A percentile compares a stretch with the other conserved stretches of the same genome.
Evolutionary conservation across 2,113 vertebrate species (phyloP).

Genomic region (Mohoua ochrocephala): DNA sequence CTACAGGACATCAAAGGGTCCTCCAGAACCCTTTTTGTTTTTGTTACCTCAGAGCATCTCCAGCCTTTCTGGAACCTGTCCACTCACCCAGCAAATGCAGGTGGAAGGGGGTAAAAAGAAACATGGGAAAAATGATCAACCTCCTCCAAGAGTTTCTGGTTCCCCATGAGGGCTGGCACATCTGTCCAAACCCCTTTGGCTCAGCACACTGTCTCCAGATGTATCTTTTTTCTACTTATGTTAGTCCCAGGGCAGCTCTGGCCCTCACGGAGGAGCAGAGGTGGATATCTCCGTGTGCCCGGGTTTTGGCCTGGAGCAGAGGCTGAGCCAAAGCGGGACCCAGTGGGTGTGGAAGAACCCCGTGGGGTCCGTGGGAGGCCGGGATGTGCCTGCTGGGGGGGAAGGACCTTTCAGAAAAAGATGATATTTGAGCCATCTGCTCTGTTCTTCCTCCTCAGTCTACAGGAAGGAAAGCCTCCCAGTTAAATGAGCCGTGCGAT

Average conservation of each 20-base stretch:
- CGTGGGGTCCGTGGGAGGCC: rapidly evolving
- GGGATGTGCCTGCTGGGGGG: background rate
- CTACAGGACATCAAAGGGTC: background rate
- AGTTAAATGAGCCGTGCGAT: slow-evolving; percentile 32
- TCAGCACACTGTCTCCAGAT: background rate
- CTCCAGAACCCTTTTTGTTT: background rate
- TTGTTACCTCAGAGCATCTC: background rate
- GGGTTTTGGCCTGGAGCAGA: background rate
- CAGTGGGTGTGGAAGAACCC: background rate
- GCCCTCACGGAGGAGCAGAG: background rate
- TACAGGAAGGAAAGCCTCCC: slow-evolving; percentile 50
- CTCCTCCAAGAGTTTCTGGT: background rate
- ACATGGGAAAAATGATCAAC: background rate
- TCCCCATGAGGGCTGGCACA: rapidly evolving
- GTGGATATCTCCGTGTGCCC: background rate
- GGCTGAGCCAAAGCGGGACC: background rate
- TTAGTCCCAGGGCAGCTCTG: background rate
- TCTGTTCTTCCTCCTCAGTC: slow-evolving; percentile 21
- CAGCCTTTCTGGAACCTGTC: background rate
- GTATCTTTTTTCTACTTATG: background rate
- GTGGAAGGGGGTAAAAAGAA: background rate
- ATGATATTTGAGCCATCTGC: slow-evolving; percentile 62
- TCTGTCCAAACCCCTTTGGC: background rate
- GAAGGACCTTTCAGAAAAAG: slow-evolving; percentile 19
- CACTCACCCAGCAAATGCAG: background rate